Evolutionary conservation across 2,888 invertebrate genomes (phyloP).

Genomic region (Nebria salina): DNA sequence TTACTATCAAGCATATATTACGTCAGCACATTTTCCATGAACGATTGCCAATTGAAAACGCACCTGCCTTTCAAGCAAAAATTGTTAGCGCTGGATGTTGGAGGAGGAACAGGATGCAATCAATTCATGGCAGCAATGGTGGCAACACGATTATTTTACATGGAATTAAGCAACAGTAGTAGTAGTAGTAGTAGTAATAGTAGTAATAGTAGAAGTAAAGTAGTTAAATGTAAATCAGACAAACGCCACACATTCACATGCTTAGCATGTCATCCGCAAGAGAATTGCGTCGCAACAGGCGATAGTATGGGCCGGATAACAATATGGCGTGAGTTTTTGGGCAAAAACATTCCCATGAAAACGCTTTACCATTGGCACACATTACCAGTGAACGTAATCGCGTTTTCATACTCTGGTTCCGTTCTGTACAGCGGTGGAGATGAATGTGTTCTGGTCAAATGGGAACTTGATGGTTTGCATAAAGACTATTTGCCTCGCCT

Average conservation of each 20-base stretch:
- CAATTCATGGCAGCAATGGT: slow-evolving; percentile 53
- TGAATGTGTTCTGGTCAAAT: slow-evolving; percentile 81
- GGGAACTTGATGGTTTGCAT: slow-evolving; percentile 68
- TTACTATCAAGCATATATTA: slow-evolving; percentile 5
- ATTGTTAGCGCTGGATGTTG: slow-evolving; percentile 50
- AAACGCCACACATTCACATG: slow-evolving; percentile 65
- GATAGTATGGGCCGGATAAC: slow-evolving; percentile 72
- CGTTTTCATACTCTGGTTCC: slow-evolving; percentile 72
- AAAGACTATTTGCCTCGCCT: slow-evolving; percentile 76
- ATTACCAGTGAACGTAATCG: slow-evolving; percentile 72
- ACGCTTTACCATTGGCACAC: slow-evolving; percentile 81
- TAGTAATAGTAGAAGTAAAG: not conserved
- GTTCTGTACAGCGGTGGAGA: slow-evolving; percentile 80
- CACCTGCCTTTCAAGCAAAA: slow-evolving; percentile 55
- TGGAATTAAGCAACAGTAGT: not conserved
- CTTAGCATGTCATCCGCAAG: slow-evolving; percentile 73
- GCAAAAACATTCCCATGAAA: slow-evolving; percentile 54
- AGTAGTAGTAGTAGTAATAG: too few species aligned
- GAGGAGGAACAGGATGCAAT: slow-evolving; percentile 53
- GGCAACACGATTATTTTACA: not conserved
- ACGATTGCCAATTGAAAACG: slow-evolving; percentile 45
- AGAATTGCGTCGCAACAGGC: slow-evolving; percentile 74
- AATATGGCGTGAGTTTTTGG: slow-evolving; percentile 68
- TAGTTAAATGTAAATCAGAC: slow-evolving; percentile 10
- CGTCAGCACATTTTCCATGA: slow-evolving; percentile 11